A percentile compares a stretch with the other conserved stretches of the same genome.
Conservation (phyloP, 2,888 invertebrate genomes). For the Graphium colonna region DNA sequence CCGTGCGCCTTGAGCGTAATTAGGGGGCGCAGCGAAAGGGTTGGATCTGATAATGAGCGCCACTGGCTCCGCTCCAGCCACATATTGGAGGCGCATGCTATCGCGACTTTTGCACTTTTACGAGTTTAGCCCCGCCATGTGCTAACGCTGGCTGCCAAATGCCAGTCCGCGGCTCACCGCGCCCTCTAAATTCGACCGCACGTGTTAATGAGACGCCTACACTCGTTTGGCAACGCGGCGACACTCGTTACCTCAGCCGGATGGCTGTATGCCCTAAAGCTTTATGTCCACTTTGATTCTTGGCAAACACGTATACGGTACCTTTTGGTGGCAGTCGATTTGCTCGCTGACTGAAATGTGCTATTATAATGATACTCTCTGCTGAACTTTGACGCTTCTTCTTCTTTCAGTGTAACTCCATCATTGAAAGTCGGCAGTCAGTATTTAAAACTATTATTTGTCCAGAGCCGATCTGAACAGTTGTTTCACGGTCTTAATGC, state of each 20-base stretch:
- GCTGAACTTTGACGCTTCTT: no score
- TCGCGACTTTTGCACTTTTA: constrained; percentile 80
- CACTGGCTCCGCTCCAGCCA: constrained; percentile 74
- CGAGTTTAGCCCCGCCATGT: constrained; percentile 74
- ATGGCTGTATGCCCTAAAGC: constrained; percentile 27
- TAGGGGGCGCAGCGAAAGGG: constrained; percentile 79
- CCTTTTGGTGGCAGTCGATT: no score
- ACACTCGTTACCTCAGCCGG: constrained; percentile 36
- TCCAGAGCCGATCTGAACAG: no score
- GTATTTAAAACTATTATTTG: no score
- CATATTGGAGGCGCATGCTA: constrained; percentile 75
- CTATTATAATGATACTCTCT: no score
- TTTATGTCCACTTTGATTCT: constrained; percentile 27
- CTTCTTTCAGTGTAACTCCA: no score
- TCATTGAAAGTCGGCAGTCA: no score
- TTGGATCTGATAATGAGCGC: constrained; percentile 78
- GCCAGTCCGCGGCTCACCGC: constrained; percentile 77
- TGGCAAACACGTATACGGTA: constrained; percentile 13
- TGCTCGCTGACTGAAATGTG: no score
- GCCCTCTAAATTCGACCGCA: constrained; percentile 65
- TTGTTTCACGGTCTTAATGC: no score
- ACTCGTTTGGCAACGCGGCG: constrained; percentile 58
- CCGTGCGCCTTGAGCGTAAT: constrained; percentile 77
- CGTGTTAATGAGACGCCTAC: constrained; percentile 70
- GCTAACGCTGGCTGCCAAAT: constrained; percentile 69